phyloP scores from a whole-genome alignment of 2,797 vertebrate species.

The Sciaenops ocellatus region DNA sequence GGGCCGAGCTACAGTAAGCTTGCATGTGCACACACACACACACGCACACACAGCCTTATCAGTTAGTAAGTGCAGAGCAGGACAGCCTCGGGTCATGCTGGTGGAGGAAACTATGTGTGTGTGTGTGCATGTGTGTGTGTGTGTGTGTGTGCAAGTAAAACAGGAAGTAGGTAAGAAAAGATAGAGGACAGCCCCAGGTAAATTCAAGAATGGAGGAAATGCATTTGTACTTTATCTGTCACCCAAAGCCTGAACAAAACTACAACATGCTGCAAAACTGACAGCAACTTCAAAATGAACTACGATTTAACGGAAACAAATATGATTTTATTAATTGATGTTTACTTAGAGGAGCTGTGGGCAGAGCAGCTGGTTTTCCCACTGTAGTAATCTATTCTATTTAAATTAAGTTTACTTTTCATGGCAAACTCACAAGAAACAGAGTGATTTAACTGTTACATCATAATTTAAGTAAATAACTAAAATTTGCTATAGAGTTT shows the following conservation, averaged over 20 bases:
- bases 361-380: neutral
- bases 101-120: slow-evolving; percentile 12
- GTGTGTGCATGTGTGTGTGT: slow-evolving; percentile 6
- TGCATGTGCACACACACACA: slow-evolving; percentile 23
- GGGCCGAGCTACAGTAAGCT: slow-evolving; percentile 32
- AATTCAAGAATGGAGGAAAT: slow-evolving; percentile 33
- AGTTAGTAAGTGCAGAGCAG: slow-evolving; percentile 21
- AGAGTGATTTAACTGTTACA: neutral
- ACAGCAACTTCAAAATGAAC: neutral
- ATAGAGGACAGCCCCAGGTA: slow-evolving; percentile 1
- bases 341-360: neutral
- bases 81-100: slow-evolving; percentile 29
- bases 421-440: neutral
- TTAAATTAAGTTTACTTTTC: neutral
- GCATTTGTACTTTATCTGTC: slow-evolving; percentile 5
- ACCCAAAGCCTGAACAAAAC: neutral
- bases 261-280: neutral
- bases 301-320: neutral
- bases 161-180: slow-evolving; percentile 48
- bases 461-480: neutral
- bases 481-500: neutral
- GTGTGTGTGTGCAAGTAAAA: slow-evolving; percentile 25
- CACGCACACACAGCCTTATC: slow-evolving; percentile 38
- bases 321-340: neutral
- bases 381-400: neutral